These are phyloP conservation scores for Catocala fraxini DNA, from an alignment of 2,888 invertebrate species.

Conservation along the genomic window DNA sequence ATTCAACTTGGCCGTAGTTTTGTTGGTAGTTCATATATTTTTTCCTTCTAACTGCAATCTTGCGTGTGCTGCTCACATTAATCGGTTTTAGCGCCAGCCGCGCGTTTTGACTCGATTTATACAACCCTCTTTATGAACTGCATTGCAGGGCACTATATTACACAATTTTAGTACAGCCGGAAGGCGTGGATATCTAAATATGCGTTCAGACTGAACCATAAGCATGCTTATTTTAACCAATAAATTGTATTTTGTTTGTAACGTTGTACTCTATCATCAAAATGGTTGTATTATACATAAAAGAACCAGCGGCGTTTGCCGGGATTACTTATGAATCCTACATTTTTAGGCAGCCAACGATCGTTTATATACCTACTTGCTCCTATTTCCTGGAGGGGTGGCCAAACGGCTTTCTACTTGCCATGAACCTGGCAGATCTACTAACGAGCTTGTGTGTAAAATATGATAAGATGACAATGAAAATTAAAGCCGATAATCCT, in stretches of 20 bases:
- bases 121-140: slow-evolving; percentile 58
- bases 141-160: slow-evolving; percentile 63
- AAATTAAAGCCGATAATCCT: too few relatives aligned
- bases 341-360: too few relatives aligned
- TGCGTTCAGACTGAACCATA: slow-evolving; percentile 15
- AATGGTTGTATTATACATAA: too few relatives aligned
- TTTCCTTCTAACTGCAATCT: slow-evolving; percentile 70
- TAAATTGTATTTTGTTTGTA: neutral
- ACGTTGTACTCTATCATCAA: neutral
- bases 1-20: slow-evolving; percentile 26
- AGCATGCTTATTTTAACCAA: neutral
- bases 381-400: too few relatives aligned
- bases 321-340: too few relatives aligned
- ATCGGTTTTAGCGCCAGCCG: slow-evolving; percentile 73
- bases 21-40: slow-evolving; percentile 25
- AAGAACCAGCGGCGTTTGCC: too few relatives aligned
- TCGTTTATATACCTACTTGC: too few relatives aligned
- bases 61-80: slow-evolving; percentile 76
- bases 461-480: too few relatives aligned
- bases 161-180: slow-evolving; percentile 32
- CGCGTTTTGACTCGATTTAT: slow-evolving; percentile 62
- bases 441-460: too few relatives aligned
- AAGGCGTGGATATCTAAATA: slow-evolving; percentile 28
- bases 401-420: too few relatives aligned
- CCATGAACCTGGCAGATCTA: too few relatives aligned